Evolutionary conservation across 2,113 vertebrate species (phyloP), one percentile per base, ranked within the genome.

Genomic region (Theristicus caerulescens): DNA sequence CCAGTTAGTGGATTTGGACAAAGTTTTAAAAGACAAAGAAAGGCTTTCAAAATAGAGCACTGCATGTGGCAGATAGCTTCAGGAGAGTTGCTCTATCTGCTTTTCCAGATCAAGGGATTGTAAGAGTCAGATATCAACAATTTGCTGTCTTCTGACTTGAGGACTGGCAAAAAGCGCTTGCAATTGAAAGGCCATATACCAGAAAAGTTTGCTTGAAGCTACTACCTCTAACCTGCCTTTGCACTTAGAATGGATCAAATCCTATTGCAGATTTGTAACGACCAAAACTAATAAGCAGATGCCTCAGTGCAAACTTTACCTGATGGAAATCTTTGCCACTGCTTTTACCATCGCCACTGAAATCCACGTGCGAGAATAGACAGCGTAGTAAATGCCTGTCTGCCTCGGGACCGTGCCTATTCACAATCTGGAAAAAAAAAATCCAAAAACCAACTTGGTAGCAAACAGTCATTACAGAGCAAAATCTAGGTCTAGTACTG

Each of bases 331-430:
- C 99, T 98, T 99, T 99, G 98, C 99, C 99, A 98, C 99, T 99
- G 98, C 99, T 99, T 99, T 99, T 99, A 99, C 99, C 99, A 99
- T 99, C 99, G 99, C 99, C 99, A 99, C 99, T 99, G 97, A 99
- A 99, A 99, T 99, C 99, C 99, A 99, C 99, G 98, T 99, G 99
- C 94, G 99, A 99, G 99, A 99, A 99, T 98, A 99, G 99, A 98
- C 99, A 99, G 99, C 99, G 99, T 98, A 99, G 98, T 98, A 99
- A 99, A 99, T 99, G 99, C 98, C 99, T 99, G 99, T 99, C 99
- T 99, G 99, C 99, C 99, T 99, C 99, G 91, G 99, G 99, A 97
- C 99, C 99, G 99, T 99, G 99, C 98, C 99, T 99, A 98, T 99
- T 99, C 97, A 99, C 99, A 99, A 99, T 99, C 99, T 99, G 91